Percentiles rank a stretch among this genome's conserved stretches.
Evolutionary conservation across 2,888 invertebrate genomes (phyloP).

Genomic region (Suillia variegata): DNA sequence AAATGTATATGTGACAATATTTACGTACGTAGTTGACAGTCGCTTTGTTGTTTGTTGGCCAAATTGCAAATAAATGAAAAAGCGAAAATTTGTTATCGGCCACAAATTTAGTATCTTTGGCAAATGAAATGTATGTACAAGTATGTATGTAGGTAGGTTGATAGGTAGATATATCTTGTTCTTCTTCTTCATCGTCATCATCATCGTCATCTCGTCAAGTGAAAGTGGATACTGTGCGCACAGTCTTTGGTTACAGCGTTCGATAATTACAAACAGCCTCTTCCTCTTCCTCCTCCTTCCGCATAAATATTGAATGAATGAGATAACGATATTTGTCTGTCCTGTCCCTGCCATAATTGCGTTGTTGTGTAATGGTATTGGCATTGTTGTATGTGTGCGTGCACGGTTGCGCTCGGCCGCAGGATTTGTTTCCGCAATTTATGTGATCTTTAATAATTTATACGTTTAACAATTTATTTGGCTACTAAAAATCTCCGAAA

Average conservation of each 20-base stretch:
- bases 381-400: too few species aligned
- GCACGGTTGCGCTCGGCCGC: too few species aligned
- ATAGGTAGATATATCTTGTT: too few species aligned
- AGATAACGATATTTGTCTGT: neutral
- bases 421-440: too few species aligned
- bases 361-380: neutral
- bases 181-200: neutral
- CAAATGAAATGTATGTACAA: too few species aligned
- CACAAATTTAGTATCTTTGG: too few species aligned
- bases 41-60: conserved; percentile 10
- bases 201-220: neutral
- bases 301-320: conserved; percentile 3
- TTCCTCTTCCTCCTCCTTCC: too few species aligned
- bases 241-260: neutral
- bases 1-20: conserved; percentile 1
- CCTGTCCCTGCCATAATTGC: neutral
- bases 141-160: too few species aligned
- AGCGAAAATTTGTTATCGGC: neutral
- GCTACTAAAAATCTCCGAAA: too few species aligned
- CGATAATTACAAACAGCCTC: neutral
- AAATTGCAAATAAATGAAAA: conserved; percentile 4
- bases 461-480: too few species aligned
- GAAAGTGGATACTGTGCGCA: neutral
- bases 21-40: conserved; percentile 4
- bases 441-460: too few species aligned